Evolutionary conservation across 2,113 vertebrate species (phyloP), one percentile per base, ranked within the genome.

Genomic region (Terrapene triunguis): DNA sequence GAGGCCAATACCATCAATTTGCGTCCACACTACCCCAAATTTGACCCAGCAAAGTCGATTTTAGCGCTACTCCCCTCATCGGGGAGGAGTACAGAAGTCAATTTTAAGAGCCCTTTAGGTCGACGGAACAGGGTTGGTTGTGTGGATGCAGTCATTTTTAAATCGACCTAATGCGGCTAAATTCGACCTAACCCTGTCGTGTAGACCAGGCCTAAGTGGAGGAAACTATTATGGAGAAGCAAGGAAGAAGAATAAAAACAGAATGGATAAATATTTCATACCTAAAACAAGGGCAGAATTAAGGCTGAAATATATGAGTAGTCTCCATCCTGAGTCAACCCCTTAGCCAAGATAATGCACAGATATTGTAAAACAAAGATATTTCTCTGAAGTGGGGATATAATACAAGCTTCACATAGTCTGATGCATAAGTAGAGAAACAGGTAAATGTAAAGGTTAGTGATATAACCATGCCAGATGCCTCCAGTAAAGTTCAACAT

Each of bases 281-380:
- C 19, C 74, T 38, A 4, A 96, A 89, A 80, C n/a, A 3, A 95
- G 74, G 24, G 12, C 89, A 50, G 1, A 93, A 82, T 35, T 50
- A 82, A 92, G 74, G 59, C 3, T 51, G 83, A 87, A 83, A 82
- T 8, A 55, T 11, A 62, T n/a, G 48, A 91, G 21, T n/a, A 65
- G 57, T 29, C 8, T 10, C 11, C n/a, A 57, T 14, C 0, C 2
- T 82, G 42, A 78, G 86, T 86, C 27, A 27, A 44, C 11, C 5
- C 24, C 22, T 44, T 76, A 25, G 24, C 22, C 24, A n/a, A 35
- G 86, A 38, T 38, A 88, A 82, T 80, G 3, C 3, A 10, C 12
- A 88, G 13, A 47, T 80, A 85, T 82, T 4, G 0, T 50, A 27
- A 6, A 10, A 8, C 48, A 85, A n/a, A 0, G 29, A 35, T 82